Evolutionary conservation across 1,140 invertebrate genomes (phyloP).

Genomic region (Parasteatoda tepidariorum): DNA sequence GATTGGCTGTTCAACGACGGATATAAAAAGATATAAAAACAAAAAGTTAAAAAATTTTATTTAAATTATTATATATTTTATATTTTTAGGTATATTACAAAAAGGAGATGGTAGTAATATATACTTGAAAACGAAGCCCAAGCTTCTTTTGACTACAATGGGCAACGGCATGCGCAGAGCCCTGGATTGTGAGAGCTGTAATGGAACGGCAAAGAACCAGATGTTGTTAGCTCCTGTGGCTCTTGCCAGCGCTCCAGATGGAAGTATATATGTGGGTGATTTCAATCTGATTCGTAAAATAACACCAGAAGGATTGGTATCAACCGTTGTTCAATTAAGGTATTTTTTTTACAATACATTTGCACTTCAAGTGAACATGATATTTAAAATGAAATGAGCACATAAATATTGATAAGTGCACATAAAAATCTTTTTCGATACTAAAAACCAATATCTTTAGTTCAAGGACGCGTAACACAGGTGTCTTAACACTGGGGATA

Average conservation of each 20-base stretch:
- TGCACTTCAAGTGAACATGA: too few species aligned
- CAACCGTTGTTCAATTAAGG: conserved; percentile 86
- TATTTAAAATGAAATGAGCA: too few species aligned
- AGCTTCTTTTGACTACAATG: conserved; percentile 89
- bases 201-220: conserved; percentile 85
- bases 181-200: conserved; percentile 80
- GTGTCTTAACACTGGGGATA: too few species aligned
- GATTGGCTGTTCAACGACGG: too few species aligned
- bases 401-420: too few species aligned
- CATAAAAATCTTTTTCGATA: too few species aligned
- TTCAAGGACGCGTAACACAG: too few species aligned
- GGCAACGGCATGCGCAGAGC: conserved; percentile 88
- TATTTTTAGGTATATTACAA: conserved; percentile 78
- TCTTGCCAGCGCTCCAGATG: conserved; percentile 94
- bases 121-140: conserved; percentile 87
- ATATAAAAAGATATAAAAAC: too few species aligned
- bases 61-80: not conserved
- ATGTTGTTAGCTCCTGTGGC: conserved; percentile 91
- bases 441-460: too few species aligned
- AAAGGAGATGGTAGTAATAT: conserved; percentile 95
- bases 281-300: conserved; percentile 95
- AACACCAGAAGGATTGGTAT: conserved; percentile 89
- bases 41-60: too few species aligned
- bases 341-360: too few species aligned
- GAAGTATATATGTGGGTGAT: conserved; percentile 96